These are phyloP conservation scores for Eretmocerus hayati DNA, from an alignment of 2,888 invertebrate genomes.

Conservation along the genomic window DNA sequence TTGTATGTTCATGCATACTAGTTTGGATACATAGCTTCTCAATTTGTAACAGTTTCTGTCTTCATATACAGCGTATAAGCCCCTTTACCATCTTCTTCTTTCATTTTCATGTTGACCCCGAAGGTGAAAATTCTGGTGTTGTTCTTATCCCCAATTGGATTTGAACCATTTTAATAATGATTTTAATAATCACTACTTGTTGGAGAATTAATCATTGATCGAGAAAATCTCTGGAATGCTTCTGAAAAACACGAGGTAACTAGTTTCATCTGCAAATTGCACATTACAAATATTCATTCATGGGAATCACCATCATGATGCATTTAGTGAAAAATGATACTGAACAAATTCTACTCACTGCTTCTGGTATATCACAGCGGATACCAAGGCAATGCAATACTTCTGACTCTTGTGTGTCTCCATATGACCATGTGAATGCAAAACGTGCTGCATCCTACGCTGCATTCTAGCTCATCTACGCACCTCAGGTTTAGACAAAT, in stretches of 20 bases:
- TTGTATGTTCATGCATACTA: conserved; percentile 80
- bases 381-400: conserved; percentile 97
- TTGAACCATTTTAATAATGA: conserved; percentile 54
- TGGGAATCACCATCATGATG: too few relatives aligned
- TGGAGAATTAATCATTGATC: conserved; percentile 73
- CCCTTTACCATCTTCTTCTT: conserved; percentile 84
- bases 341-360: conserved; percentile 55
- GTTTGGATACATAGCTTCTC: conserved; percentile 78
- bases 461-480: too few relatives aligned
- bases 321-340: neutral
- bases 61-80: conserved; percentile 73
- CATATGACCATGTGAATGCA: conserved; percentile 96
- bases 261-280: conserved; percentile 51
- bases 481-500: too few relatives aligned
- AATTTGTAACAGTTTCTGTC: conserved; percentile 81
- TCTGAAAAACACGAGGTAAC: conserved; percentile 75
- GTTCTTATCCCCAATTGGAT: conserved; percentile 54
- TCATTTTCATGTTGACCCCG: conserved; percentile 87
- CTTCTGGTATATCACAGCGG: conserved; percentile 89
- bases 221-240: conserved; percentile 84
- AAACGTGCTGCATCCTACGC: conserved; percentile 88
- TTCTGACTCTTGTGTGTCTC: conserved; percentile 78
- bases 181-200: conserved; percentile 57
- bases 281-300: too few relatives aligned
- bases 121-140: conserved; percentile 67